phyloP scores from a whole-genome alignment of 2,888 invertebrate species.

The Caenorhabditis plicata region DNA sequence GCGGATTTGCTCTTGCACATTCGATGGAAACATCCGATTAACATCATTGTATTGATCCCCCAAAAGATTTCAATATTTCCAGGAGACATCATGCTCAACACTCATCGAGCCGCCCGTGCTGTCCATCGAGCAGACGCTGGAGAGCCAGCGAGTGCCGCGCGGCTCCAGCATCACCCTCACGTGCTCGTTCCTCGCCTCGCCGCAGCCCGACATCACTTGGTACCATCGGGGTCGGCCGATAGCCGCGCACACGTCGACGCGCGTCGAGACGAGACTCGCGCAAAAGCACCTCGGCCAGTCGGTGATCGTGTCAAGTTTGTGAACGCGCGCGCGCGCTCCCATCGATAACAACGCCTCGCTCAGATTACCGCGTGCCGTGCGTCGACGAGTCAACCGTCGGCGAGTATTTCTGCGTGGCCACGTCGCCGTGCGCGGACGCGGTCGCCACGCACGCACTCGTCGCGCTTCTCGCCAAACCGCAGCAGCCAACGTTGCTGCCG shows the following conservation, averaged over 20 bases:
- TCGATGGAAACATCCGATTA: no score
- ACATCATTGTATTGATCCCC: no score
- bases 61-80: no score
- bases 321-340: neutral
- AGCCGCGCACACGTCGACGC: slow-evolving; percentile 20
- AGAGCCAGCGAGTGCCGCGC: neutral
- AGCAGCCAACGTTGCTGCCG: slow-evolving; percentile 7
- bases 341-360: neutral
- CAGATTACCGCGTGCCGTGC: slow-evolving; percentile 29
- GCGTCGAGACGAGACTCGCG: slow-evolving; percentile 23
- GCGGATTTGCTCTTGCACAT: no score
- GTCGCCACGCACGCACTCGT: slow-evolving; percentile 23
- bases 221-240: slow-evolving; percentile 31
- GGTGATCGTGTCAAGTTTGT: slow-evolving; percentile 27
- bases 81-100: no score
- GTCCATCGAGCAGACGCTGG: no score
- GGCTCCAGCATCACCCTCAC: neutral
- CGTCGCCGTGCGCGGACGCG: slow-evolving; percentile 27
- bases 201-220: slow-evolving; percentile 33
- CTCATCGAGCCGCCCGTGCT: no score
- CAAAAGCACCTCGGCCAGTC: slow-evolving; percentile 24
- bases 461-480: slow-evolving; percentile 3
- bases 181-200: slow-evolving; percentile 13
- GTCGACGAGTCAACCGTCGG: slow-evolving; percentile 31
- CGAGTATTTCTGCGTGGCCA: slow-evolving; percentile 39